Evolutionary conservation across 1,140 invertebrate species (phyloP).

Genomic region (Trichomalopsis sarcophagae): DNA sequence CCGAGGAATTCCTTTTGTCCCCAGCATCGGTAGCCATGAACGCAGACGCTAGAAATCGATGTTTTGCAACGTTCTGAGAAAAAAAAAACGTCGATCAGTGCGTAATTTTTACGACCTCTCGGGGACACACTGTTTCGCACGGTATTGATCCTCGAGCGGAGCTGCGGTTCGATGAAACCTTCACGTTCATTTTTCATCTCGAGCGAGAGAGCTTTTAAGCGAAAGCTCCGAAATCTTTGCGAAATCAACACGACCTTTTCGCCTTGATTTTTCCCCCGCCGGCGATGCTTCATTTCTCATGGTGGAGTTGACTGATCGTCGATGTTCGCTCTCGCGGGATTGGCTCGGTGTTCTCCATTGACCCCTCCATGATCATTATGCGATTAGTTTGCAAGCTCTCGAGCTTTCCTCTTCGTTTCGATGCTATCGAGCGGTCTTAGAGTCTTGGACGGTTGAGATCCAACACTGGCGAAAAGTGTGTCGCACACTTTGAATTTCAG

Average conservation of each 20-base stretch:
- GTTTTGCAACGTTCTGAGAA: neutral
- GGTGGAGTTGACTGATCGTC: too few species aligned
- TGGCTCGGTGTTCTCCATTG: too few species aligned
- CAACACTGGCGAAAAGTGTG: neutral
- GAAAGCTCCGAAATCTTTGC: conserved; percentile 15
- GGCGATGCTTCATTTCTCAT: too few species aligned
- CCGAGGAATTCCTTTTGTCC: too few species aligned
- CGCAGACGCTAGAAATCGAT: neutral
- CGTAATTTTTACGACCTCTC: neutral
- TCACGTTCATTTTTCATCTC: conserved; percentile 41
- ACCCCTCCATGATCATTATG: too few species aligned
- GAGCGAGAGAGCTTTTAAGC: neutral
- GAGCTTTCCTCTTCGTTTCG: too few species aligned
- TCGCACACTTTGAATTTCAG: conserved; percentile 23
- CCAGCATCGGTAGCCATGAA: too few species aligned
- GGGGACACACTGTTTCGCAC: neutral
- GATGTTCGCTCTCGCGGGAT: too few species aligned
- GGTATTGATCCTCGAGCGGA: conserved; percentile 36
- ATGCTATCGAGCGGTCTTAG: neutral
- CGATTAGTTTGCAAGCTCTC: too few species aligned
- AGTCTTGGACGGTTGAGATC: neutral
- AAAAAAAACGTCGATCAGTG: too few species aligned
- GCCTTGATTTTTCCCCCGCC: neutral
- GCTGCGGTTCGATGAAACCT: conserved; percentile 29
- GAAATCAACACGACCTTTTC: neutral